Evolutionary conservation across 2,113 vertebrate genomes (phyloP), one percentile per base, ranked within the genome.

Genomic region (Pseudonaja textilis): DNA sequence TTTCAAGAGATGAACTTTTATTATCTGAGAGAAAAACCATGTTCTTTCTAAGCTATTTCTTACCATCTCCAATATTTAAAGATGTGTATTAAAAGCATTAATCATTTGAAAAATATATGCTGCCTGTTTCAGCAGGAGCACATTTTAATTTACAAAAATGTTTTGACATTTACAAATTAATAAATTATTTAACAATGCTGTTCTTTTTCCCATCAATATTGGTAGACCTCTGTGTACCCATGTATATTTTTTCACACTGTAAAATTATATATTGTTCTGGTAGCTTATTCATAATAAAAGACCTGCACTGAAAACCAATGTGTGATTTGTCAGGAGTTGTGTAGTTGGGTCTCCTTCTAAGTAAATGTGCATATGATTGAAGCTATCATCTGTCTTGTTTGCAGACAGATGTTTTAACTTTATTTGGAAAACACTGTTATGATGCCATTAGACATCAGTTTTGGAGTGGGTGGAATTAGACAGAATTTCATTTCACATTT

Each of bases 391-490:
- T 93, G 59, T 91, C 64, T 93, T 81, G 5, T 81, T 91, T 94
- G 93, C 93, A 88, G 95, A 64, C 92, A 93, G 10, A 93, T 96
- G 93, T 85, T 57, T 95, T 91, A 64, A 2, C 57, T 86, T 88
- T 93, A 55, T 96, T 97, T 96, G 95, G 90, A 93, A 97, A 92
- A 91, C 92, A 92, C 64, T 91, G 86, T 91, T 89, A 69, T 93
- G 92, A 69, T 94, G 92, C 94, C 96, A 88, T 96, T 94, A 95
- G 87, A 95, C 93, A 91, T 93, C 91, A 93, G 59, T 69, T 89
- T 92, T 42, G 47, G 52, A 12, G 56, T 5, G 87, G 4, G 1
- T 81, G 34, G 34, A 89, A 56, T 18, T 39, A 74, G 39, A 91
- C 45, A 69, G 74, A 87, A 88, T 95, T 96, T 92, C 61, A 64